phyloP scores from a whole-genome alignment of 1,140 invertebrate species.

The Caenorhabditis brenneri region DNA sequence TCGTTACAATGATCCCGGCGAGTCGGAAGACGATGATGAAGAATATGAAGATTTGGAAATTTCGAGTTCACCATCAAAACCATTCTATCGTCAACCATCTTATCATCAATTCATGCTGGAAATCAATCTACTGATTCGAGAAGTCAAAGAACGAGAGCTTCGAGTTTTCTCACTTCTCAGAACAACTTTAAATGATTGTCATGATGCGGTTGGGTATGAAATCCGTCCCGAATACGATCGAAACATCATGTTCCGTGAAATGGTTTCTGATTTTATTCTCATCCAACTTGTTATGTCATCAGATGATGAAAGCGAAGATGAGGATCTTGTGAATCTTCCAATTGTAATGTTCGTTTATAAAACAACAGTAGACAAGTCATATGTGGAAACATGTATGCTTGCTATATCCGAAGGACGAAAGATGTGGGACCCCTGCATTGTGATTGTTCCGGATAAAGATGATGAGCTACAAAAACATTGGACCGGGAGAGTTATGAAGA shows the following conservation, averaged over 20 bases:
- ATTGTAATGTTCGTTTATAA: neutral
- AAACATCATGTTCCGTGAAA: neutral
- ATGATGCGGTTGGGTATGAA: constrained; percentile 20
- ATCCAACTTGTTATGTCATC: constrained; percentile 9
- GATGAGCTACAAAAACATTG: neutral
- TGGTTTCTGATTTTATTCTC: neutral
- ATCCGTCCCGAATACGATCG: neutral
- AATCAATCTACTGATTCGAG: neutral
- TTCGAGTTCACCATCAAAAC: neutral
- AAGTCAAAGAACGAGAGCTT: constrained; percentile 31
- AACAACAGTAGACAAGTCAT: neutral
- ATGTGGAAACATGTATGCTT: constrained; percentile 7
- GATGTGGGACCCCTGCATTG: neutral
- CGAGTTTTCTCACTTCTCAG: neutral
- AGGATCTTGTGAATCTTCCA: neutral
- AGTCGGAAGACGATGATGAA: neutral
- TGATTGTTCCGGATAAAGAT: constrained; percentile 20
- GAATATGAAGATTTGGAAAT: neutral
- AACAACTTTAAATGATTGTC: constrained; percentile 12
- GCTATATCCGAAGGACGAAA: constrained; percentile 32
- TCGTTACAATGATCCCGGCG: neutral
- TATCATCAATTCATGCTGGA: neutral
- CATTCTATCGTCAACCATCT: neutral
- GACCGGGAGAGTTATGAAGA: constrained; percentile 12
- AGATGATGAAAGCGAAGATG: neutral